Base-by-base conservation (phyloP, 2,113 vertebrate genomes). In the Chloropsis cyanopogon region DNA sequence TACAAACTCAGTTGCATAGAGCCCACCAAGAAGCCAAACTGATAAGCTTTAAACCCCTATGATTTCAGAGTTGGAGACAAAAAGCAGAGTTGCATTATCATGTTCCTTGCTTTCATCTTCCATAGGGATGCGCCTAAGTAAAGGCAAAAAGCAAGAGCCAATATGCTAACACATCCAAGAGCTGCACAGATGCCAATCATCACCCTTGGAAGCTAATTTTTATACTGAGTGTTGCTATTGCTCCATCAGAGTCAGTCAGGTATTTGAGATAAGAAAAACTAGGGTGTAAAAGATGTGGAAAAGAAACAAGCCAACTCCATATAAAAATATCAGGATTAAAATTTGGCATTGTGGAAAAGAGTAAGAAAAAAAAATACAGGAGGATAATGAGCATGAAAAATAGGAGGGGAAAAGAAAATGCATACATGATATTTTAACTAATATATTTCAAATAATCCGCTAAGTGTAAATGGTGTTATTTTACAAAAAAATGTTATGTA, bases 111-210 rank as follows among this genome's bases (percentile, higher is more conserved):
- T 88, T 83, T 71, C 35, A n/a, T 47, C 60, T 75, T 84, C 20
- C 60, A 84, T 11, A 80, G 28, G 41, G 6, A 65, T 31, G 20
- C 14, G 8, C 19, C 53, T 82, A 65, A 3, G 10, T n/a, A 79
- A 91, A 76, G n/a, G 25, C 46, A 92, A 69, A 92, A 86, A 71
- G 29, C 53, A 78, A 87, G 33, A 79, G 28, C 57, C 78, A 53
- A 63, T 24, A 82, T 17, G 20, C 25, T 75, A 90, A 56, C 10
- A n/a, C 7, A 52, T 37, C 21, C 52, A 75, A 52, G 19, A 86
- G 33, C 5, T 11, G 41, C 53, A 89, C 6, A 79, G 12, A 41
- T 6, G 82, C 6, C 22, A 68, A 42, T 31, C n/a, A 64, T 25
- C 52, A 59, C 21, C 29, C 57, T 13, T 44, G 41, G 47, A 8